A percentile compares a stretch with the other conserved stretches of the same genome.
phyloP scores from a whole-genome alignment of 2,797 vertebrate species.

The Apogon hyalosoma region DNA sequence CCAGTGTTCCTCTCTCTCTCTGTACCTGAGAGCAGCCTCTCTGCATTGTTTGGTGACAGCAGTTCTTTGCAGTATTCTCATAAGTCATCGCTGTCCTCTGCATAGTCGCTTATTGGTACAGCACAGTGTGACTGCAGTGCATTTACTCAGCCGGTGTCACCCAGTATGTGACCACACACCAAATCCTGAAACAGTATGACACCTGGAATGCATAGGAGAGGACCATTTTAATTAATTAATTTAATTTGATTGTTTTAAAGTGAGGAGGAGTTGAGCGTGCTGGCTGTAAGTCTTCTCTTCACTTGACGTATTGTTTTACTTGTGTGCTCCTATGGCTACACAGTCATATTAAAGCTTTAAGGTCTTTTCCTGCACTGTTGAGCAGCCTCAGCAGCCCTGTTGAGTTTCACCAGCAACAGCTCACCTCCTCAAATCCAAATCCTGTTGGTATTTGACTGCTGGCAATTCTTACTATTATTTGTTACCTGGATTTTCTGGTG shows the following conservation, averaged over 20 bases:
- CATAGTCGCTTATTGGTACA: conserved; percentile 12
- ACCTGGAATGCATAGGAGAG: not conserved
- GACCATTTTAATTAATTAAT: too few species aligned
- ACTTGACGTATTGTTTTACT: conserved; percentile 38
- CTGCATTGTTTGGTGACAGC: conserved; percentile 27
- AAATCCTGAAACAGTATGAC: not conserved
- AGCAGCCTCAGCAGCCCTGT: conserved; percentile 7
- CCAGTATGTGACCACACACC: not conserved
- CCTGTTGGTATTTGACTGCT: too few species aligned
- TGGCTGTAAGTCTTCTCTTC: conserved; percentile 16
- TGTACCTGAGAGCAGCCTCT: conserved; percentile 20
- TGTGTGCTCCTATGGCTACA: conserved; percentile 25
- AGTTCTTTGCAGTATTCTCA: conserved; percentile 24
- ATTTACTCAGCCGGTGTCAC: conserved; percentile 1
- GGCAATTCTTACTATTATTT: too few species aligned
- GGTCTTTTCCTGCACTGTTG: conserved; percentile 15
- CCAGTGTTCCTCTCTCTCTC: not conserved
- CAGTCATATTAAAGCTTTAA: conserved; percentile 18
- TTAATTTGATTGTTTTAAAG: too few species aligned
- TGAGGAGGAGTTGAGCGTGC: not conserved
- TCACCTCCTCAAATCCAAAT: not conserved
- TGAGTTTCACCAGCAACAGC: not conserved
- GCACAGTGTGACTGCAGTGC: conserved; percentile 30
- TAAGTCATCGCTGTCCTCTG: conserved; percentile 23
- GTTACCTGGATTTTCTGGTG: too few species aligned